These are phyloP conservation scores for Lagodon rhomboides DNA, from an alignment of 2,797 vertebrate genomes.

Conservation along the genomic window DNA sequence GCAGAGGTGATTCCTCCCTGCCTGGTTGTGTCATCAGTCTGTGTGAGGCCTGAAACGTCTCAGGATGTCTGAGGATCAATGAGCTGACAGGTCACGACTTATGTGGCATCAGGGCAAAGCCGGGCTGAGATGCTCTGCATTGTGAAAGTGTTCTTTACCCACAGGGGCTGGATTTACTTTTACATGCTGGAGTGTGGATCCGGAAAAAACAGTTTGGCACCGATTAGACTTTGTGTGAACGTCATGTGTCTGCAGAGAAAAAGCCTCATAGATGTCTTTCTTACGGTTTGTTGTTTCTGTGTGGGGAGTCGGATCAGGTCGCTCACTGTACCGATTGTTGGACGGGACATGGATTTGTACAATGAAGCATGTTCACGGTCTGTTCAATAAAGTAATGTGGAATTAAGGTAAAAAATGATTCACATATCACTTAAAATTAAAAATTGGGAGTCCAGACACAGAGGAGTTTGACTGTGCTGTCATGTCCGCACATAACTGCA, in stretches of 20 bases:
- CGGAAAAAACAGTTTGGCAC: slow-evolving; percentile 4
- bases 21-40: neutral
- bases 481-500: slow-evolving; percentile 5
- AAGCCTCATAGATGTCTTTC: neutral
- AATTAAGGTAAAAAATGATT: neutral
- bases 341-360: neutral
- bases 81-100: slow-evolving; percentile 47
- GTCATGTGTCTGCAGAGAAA: neutral
- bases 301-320: neutral
- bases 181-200: neutral
- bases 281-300: slow-evolving; percentile 5
- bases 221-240: neutral
- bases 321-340: neutral
- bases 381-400: neutral
- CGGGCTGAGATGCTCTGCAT: slow-evolving; percentile 13
- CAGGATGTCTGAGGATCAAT: slow-evolving; percentile 51
- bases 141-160: slow-evolving; percentile 31
- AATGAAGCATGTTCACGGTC: neutral
- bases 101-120: slow-evolving; percentile 47
- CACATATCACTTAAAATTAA: neutral
- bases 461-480: neutral
- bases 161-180: slow-evolving; percentile 35
- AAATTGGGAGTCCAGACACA: neutral
- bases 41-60: slow-evolving; percentile 36
- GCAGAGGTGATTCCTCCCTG: neutral